A percentile compares a stretch with the other conserved stretches of the same genome.
Conservation (phyloP, 2,113 vertebrate species). For the Microtus richardsoni region DNA sequence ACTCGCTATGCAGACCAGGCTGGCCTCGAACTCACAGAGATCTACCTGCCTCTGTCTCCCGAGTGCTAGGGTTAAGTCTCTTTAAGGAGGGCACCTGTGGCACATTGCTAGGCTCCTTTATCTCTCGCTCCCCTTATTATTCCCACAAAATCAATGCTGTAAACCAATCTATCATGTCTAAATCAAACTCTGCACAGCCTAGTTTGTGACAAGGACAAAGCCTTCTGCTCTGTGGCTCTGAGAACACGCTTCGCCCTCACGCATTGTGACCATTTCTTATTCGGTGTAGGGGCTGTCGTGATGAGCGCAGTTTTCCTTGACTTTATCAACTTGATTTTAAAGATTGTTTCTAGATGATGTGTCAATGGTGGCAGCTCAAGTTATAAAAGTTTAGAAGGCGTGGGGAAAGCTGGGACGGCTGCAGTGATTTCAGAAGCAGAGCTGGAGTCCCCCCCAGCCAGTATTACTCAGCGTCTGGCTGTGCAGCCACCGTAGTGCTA, state of each 20-base stretch:
- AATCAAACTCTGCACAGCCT: constrained; percentile 1
- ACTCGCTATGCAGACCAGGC: neutral
- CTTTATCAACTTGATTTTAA: constrained; percentile 43
- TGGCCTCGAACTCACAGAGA: neutral
- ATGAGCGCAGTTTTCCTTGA: constrained; percentile 52
- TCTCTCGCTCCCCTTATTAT: neutral
- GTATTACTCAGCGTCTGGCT: constrained; percentile 33
- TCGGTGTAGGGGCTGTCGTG: neutral
- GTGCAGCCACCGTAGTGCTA: neutral
- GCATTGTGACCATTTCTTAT: neutral
- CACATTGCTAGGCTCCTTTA: neutral
- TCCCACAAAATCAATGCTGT: neutral
- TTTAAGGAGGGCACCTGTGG: neutral
- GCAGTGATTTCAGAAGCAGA: constrained; percentile 48
- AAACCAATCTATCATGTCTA: neutral
- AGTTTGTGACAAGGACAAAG: neutral
- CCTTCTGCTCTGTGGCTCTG: neutral
- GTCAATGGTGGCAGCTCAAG: neutral
- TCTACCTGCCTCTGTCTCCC: neutral
- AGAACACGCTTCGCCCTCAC: neutral
- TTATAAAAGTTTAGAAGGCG: constrained; percentile 52
- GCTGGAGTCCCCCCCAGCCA: neutral
- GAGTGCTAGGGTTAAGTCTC: neutral
- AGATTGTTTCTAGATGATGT: constrained; percentile 50
- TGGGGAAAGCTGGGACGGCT: constrained; percentile 6